A percentile compares a stretch with the other conserved stretches of the same genome.
Evolutionary conservation across 2,888 invertebrate species (phyloP).

Genomic region (Lepidochitona cinerea): DNA sequence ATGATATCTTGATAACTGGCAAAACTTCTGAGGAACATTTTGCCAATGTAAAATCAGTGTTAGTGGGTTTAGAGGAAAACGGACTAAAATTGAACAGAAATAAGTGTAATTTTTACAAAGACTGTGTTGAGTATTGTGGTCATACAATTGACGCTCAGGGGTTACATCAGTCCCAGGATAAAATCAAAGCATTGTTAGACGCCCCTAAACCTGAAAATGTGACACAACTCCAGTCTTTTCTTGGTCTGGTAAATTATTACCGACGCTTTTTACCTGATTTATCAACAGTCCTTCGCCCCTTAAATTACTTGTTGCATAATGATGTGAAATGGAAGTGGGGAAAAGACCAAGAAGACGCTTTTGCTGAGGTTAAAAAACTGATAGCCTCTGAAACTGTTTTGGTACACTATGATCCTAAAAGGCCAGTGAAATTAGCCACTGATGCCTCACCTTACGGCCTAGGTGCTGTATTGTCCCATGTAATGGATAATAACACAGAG

Average conservation of each 20-base stretch:
- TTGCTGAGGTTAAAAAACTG: constrained; percentile 34
- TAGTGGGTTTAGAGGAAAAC: not conserved
- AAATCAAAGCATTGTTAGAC: constrained; percentile 19
- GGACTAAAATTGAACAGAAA: constrained; percentile 8
- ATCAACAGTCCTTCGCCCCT: constrained; percentile 12
- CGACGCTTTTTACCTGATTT: constrained; percentile 11
- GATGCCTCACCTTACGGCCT: constrained; percentile 67
- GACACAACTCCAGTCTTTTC: constrained; percentile 1
- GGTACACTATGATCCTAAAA: constrained; percentile 55
- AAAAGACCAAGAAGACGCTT: constrained; percentile 23
- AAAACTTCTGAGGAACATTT: not conserved
- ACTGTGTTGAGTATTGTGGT: constrained; percentile 22
- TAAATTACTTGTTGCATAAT: constrained; percentile 19
- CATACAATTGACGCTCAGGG: constrained; percentile 29
- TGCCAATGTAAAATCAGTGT: not conserved
- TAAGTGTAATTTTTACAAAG: constrained; percentile 16
- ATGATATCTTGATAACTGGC: not conserved
- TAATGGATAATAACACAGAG: constrained; percentile 26
- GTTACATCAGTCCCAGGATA: constrained; percentile 20
- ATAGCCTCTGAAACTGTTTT: constrained; percentile 38
- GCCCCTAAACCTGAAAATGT: constrained; percentile 14
- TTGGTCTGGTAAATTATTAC: constrained; percentile 19
- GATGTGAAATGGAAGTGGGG: constrained; percentile 26
- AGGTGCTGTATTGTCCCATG: constrained; percentile 56
- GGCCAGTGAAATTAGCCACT: constrained; percentile 57